Percentiles rank a stretch among this genome's conserved stretches.
Evolutionary conservation across 2,113 vertebrate species (phyloP).

Genomic region (Daboia siamensis): DNA sequence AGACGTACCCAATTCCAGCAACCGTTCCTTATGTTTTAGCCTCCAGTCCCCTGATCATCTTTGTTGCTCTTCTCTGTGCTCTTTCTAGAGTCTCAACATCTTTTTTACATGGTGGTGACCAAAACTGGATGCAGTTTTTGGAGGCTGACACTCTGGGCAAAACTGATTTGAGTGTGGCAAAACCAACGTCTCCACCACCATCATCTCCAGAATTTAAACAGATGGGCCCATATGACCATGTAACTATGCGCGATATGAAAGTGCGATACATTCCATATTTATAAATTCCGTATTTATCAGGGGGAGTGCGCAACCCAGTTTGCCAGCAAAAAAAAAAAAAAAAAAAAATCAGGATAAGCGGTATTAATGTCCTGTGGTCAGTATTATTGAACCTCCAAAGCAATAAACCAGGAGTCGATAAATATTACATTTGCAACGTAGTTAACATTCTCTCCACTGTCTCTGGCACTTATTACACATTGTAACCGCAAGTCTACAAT

Average conservation of each 20-base stretch:
- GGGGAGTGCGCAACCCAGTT: constrained; percentile 70
- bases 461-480: constrained; percentile 79
- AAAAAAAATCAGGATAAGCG: constrained; percentile 73
- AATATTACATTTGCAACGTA: constrained; percentile 81
- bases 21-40: too few species aligned
- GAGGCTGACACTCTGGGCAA: not conserved
- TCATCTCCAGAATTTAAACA: not conserved
- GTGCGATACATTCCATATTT: constrained; percentile 69
- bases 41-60: too few species aligned
- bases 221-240: not conserved
- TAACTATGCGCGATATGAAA: constrained; percentile 48
- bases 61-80: too few species aligned
- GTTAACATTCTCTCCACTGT: constrained; percentile 80
- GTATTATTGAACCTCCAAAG: constrained; percentile 80
- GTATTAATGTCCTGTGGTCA: constrained; percentile 82
- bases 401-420: constrained; percentile 80
- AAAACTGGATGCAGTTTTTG: not conserved
- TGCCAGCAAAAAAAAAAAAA: constrained; percentile 51
- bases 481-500: constrained; percentile 80
- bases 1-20: too few species aligned
- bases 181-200: not conserved
- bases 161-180: constrained; percentile 35
- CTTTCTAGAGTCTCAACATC: too few species aligned
- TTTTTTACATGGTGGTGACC: too few species aligned
- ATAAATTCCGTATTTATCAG: constrained; percentile 74